Evolutionary conservation across 2,888 invertebrate species (phyloP), one percentile per base, ranked within the genome.

Genomic region (Aricia artaxerxes): DNA sequence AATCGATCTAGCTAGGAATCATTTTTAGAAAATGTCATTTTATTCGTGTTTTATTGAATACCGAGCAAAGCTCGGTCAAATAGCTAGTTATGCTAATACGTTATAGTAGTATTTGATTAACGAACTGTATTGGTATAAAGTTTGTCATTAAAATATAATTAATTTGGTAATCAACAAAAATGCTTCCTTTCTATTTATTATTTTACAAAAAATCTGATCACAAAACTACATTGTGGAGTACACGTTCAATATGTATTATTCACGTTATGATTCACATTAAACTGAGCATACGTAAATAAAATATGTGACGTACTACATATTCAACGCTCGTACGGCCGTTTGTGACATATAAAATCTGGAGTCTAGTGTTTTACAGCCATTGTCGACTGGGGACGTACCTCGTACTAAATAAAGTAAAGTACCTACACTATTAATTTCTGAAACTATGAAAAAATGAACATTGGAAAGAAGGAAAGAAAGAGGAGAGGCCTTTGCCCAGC

Each of bases 301-400:
- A 31, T 64, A 64, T 64, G 61, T 9, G 31, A 31, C 24, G 4
- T 64, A 24, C 61, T 64, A 64, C 64, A 64, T 64, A 31, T 64
- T 64, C 64, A 64, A 64, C 31, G 9, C 31, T 31, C 64, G 64
- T 64, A 64, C 64, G 31, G 64, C 64, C 64, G 11, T 64, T 64
- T 64, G 64, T 64, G 31, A 64, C 31, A 64, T 31, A 64, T 9
- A 31, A 64, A 24, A 64, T 24, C 64, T 24, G 64, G 24, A 16
- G 24, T 64, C 64, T 64, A 64, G 64, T 31, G 3, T 64, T 64
- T 64, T 64, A 64, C 61, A 31, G 31, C 11, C 64, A 11, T 64
- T 31, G 64, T 31, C 64, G 11, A 64, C 31, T 64, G 31, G 64
- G 64, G 31, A 64, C 24, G 31, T 24, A 24, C 9, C 11, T 11